Evolutionary conservation across 2,797 vertebrate genomes (phyloP), one percentile per base, ranked within the genome.

Genomic region (Onychomys arenicola): DNA sequence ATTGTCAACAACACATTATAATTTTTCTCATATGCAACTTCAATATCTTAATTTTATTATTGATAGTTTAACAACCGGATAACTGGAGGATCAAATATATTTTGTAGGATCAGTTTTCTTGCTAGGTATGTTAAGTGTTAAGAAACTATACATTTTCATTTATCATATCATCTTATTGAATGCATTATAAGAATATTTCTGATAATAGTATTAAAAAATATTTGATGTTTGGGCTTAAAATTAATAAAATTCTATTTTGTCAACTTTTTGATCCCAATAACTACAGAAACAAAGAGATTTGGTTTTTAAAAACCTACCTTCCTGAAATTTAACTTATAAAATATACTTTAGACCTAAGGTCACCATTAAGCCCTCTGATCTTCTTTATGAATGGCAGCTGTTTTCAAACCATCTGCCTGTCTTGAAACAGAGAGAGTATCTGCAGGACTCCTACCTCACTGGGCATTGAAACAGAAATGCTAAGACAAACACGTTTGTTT

Each of bases 11-110:
- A 37, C 40, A 23, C 12, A 69, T 69, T 95, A 76, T 69, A 37
- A 46, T 55, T 85, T 91, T 83, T 55, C 4, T 93, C 34, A 94
- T 27, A 52, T 37, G 43, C 80, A 95, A 46, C 19, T 75, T 92
- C 21, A 92, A n/a, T 0, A 65, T 21, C 0, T 25, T 78, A 29
- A 34, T 5, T 61, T 84, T 77, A 34, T 92, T 46, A 2, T 0
- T 52, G 37, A 46, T 2, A 46, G 82, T 75, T 59, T 40, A 83
- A 29, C 5, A 85, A 5, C 32, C 61, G 29, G 73, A 29, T 5
- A 85, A 5, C 32, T 67, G 29, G 73, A 57, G 12, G 9, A 9
- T 27, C 6, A 92, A 89, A 86, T 61, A 82, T 49, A 77, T 71
- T 84, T 63, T 46, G 46, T 83, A 4, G 52, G 6, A 8, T 55